phyloP scores from a whole-genome alignment of 2,888 invertebrate genomes.

The Cantharis nigra region DNA sequence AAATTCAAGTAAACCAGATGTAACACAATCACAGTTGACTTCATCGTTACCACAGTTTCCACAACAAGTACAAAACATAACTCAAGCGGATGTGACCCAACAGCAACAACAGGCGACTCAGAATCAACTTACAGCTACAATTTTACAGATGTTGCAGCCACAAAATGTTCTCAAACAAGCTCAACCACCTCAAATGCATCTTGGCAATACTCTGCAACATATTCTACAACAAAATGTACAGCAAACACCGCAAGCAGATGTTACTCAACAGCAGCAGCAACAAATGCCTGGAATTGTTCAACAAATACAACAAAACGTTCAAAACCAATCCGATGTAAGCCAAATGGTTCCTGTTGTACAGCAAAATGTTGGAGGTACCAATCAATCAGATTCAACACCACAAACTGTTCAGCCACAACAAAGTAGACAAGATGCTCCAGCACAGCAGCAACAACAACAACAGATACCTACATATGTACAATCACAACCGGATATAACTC shows the following conservation, averaged over 20 bases:
- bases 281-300: constrained; percentile 14
- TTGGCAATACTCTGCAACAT: constrained; percentile 30
- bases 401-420: background rate
- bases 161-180: background rate
- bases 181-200: constrained; percentile 2
- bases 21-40: background rate
- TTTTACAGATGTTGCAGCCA: background rate
- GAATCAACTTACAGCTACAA: background rate
- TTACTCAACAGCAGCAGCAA: constrained; percentile 33
- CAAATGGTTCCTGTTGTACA: background rate
- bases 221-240: constrained; percentile 22
- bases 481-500: background rate
- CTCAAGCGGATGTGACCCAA: constrained; percentile 9
- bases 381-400: background rate
- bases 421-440: background rate
- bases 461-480: background rate
- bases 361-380: background rate
- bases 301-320: constrained; percentile 31
- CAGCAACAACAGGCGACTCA: constrained; percentile 16
- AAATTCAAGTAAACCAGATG: constrained; percentile 3
- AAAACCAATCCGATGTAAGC: background rate
- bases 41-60: background rate
- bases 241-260: constrained; percentile 11
- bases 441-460: background rate
- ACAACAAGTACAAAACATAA: background rate